Percentiles rank a stretch among this genome's conserved stretches.
phyloP scores from a whole-genome alignment of 2,797 vertebrate species.

The Xerus rutilus region DNA sequence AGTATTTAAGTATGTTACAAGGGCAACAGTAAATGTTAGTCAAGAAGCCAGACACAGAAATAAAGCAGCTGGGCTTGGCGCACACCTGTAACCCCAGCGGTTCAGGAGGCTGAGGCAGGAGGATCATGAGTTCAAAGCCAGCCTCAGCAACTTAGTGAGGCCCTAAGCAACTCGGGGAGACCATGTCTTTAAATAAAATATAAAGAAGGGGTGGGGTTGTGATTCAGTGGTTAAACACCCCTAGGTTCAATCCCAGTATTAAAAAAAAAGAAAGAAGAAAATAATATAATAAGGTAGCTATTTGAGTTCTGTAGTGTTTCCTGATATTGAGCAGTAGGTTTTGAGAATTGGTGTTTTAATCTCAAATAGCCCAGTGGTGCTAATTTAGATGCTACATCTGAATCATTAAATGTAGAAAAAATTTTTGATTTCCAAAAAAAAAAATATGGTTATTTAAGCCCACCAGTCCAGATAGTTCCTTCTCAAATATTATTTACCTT shows the following conservation, averaged over 20 bases:
- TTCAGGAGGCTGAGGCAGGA: too few species aligned
- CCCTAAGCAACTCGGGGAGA: too few species aligned
- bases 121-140: too few species aligned
- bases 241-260: too few species aligned
- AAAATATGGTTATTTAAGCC: slow-evolving; percentile 59
- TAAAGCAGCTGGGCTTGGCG: not conserved
- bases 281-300: not conserved
- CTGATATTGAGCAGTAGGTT: slow-evolving; percentile 27
- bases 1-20: slow-evolving; percentile 28
- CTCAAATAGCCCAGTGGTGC: not conserved
- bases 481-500: slow-evolving; percentile 48
- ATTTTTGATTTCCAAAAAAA: slow-evolving; percentile 57
- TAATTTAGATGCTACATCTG: slow-evolving; percentile 45
- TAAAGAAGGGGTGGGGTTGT: too few species aligned
- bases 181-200: too few species aligned
- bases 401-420: slow-evolving; percentile 57
- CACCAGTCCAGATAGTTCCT: slow-evolving; percentile 44
- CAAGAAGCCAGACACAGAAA: slow-evolving; percentile 35
- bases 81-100: too few species aligned
- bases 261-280: not conserved
- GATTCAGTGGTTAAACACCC: too few species aligned
- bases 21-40: slow-evolving; percentile 27
- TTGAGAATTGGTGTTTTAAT: slow-evolving; percentile 39
- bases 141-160: too few species aligned
- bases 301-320: not conserved